Conservation (phyloP, 2,888 invertebrate genomes). For the Megalurothrips usitatus region DNA sequence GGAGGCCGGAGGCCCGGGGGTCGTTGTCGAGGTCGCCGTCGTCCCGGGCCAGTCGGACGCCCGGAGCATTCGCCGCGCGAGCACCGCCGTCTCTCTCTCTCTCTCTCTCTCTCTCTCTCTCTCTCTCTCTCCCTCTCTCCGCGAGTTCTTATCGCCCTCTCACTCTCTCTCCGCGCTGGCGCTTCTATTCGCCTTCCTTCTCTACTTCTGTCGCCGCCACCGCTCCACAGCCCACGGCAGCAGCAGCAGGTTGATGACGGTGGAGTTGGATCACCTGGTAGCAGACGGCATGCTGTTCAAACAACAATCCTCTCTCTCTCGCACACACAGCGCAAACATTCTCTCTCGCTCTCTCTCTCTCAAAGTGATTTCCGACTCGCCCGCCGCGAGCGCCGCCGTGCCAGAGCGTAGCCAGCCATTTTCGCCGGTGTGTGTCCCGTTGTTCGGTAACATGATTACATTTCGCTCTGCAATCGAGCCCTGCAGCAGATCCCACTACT, state of each 20-base stretch:
- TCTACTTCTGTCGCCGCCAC: too few species aligned
- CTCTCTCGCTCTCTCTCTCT: slow-evolving; percentile 9
- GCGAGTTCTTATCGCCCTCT: neutral
- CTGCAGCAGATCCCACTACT: too few species aligned
- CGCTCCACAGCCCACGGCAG: too few species aligned
- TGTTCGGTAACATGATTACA: slow-evolving; percentile 31
- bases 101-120: neutral
- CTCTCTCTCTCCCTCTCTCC: neutral
- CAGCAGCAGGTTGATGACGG: too few species aligned
- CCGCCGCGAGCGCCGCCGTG: slow-evolving; percentile 18
- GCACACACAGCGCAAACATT: neutral
- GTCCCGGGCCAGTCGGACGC: neutral
- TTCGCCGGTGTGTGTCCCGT: slow-evolving; percentile 17
- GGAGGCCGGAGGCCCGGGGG: neutral
- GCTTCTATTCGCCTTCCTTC: too few species aligned
- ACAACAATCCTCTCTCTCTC: neutral
- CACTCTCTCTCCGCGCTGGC: too few species aligned
- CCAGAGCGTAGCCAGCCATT: slow-evolving; percentile 29
- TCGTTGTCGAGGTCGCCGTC: neutral
- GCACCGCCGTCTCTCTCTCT: too few species aligned
- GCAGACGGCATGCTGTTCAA: neutral
- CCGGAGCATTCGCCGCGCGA: too few species aligned
- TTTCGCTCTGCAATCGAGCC: neutral
- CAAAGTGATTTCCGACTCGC: neutral
- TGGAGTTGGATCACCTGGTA: neutral